phyloP scores from a whole-genome alignment of 1,140 invertebrate species.

The Lerema accius region DNA sequence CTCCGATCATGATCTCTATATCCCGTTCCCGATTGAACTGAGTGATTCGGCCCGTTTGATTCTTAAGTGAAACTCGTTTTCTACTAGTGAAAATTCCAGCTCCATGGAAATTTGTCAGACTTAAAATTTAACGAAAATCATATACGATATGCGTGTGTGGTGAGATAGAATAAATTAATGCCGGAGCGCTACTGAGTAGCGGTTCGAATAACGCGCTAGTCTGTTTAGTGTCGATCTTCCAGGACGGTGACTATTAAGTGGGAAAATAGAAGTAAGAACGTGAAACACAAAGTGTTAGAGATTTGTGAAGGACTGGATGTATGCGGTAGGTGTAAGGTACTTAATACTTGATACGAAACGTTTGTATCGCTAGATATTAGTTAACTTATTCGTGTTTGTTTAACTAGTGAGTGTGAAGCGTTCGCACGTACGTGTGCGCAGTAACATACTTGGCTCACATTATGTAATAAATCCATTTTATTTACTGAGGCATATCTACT shows the following conservation, averaged over 20 bases:
- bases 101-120: background rate
- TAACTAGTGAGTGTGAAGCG: constrained; percentile 62
- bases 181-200: constrained; percentile 32
- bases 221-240: constrained; percentile 65
- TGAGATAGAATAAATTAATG: constrained; percentile 7
- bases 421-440: constrained; percentile 52
- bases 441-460: constrained; percentile 68
- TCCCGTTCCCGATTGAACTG: constrained; percentile 16
- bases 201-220: constrained; percentile 58
- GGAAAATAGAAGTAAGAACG: constrained; percentile 54
- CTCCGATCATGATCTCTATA: constrained; percentile 55
- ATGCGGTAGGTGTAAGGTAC: constrained; percentile 62
- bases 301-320: constrained; percentile 53
- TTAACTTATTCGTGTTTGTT: constrained; percentile 59
- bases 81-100: background rate
- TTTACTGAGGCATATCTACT: constrained; percentile 76
- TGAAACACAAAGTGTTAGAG: constrained; percentile 71
- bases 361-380: constrained; percentile 74
- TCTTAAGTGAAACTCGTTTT: background rate
- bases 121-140: background rate
- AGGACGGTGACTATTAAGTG: constrained; percentile 56
- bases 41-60: background rate
- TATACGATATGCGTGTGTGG: constrained; percentile 3
- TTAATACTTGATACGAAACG: constrained; percentile 65
- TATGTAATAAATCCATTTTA: constrained; percentile 65